phyloP scores from a whole-genome alignment of 2,888 invertebrate genomes.

The Nephrocerus scutellatus region DNA sequence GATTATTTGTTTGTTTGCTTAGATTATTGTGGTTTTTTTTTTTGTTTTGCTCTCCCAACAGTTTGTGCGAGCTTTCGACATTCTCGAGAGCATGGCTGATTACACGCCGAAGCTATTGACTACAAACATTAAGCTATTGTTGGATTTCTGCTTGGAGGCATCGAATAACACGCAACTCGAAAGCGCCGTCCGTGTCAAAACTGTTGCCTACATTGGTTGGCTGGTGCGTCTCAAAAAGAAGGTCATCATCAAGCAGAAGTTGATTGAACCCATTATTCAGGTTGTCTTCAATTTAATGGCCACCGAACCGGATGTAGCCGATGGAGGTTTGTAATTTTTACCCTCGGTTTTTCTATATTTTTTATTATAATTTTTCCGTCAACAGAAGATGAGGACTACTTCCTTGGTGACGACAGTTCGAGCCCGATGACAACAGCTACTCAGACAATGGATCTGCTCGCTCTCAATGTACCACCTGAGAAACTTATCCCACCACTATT shows the following conservation, averaged over 20 bases:
- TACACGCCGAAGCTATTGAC: constrained; percentile 41
- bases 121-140: constrained; percentile 57
- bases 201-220: constrained; percentile 60
- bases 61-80: constrained; percentile 42
- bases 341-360: neutral
- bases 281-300: constrained; percentile 65
- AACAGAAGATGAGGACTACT: constrained; percentile 56
- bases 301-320: constrained; percentile 54
- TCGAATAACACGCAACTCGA: constrained; percentile 54
- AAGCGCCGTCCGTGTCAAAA: constrained; percentile 59
- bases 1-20: neutral
- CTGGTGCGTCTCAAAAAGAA: constrained; percentile 65
- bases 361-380: neutral
- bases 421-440: constrained; percentile 62
- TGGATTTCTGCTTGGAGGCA: constrained; percentile 61
- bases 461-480: constrained; percentile 68
- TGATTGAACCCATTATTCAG: constrained; percentile 61
- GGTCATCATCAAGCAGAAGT: constrained; percentile 59
- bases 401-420: constrained; percentile 57
- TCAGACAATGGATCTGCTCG: constrained; percentile 67
- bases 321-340: constrained; percentile 37
- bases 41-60: constrained; percentile 13
- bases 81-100: constrained; percentile 43
- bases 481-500: constrained; percentile 66
- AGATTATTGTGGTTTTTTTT: neutral